Percentiles rank a stretch among this genome's conserved stretches.
Evolutionary conservation across 2,888 invertebrate genomes (phyloP).

Genomic region (Cylindroiulus punctatus): DNA sequence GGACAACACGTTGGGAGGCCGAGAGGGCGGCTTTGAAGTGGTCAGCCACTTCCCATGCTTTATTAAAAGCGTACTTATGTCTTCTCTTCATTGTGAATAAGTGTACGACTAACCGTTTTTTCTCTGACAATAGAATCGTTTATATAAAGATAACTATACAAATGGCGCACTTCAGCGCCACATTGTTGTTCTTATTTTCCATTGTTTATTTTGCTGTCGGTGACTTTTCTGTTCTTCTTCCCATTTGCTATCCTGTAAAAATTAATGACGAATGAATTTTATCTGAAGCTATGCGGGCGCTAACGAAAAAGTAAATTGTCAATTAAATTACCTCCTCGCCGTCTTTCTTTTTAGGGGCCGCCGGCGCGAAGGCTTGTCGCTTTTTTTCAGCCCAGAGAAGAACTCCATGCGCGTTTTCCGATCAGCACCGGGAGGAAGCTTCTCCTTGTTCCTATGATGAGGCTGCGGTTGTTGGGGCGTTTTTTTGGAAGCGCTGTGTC

Average conservation of each 20-base stretch:
- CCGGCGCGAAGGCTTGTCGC: not conserved
- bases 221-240: constrained; percentile 16
- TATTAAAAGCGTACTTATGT: not conserved
- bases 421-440: not conserved
- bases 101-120: constrained; percentile 21
- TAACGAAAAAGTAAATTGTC: constrained; percentile 5
- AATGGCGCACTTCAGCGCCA: not conserved
- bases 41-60: not conserved
- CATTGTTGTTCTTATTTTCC: constrained; percentile 23
- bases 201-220: not conserved
- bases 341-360: not conserved
- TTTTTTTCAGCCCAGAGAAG: not conserved
- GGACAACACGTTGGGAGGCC: not conserved
- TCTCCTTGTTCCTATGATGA: not conserved
- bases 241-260: constrained; percentile 34
- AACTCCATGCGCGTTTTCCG: not conserved
- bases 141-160: constrained; percentile 31
- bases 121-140: constrained; percentile 33
- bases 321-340: not conserved
- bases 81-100: constrained; percentile 28
- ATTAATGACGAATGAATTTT: constrained; percentile 5
- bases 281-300: not conserved
- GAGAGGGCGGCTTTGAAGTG: not conserved
- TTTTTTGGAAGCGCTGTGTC: not conserved
- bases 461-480: not conserved